Evolutionary conservation across 2,797 vertebrate genomes (phyloP), one percentile per base, ranked within the genome.

Genomic region (Pelodytes ibericus): DNA sequence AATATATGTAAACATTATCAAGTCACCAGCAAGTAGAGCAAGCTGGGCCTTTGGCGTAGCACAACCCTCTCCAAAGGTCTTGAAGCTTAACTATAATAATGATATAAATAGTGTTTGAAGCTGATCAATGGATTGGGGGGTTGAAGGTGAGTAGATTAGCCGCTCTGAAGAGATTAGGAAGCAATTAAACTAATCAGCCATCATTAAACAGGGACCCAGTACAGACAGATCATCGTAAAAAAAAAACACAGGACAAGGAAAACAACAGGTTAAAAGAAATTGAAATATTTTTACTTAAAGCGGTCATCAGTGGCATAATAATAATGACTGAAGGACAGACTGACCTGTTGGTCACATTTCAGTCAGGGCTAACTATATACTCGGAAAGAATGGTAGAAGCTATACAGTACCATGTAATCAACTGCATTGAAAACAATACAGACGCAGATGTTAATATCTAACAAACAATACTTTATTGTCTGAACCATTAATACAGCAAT

Each of bases 401-500:
- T n/a, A n/a, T n/a, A n/a, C n/a, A n/a, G n/a, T n/a, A n/a, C n/a
- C n/a, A n/a, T n/a, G n/a, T n/a, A n/a, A n/a, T n/a, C n/a, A n/a
- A n/a, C n/a, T n/a, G n/a, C n/a, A n/a, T n/a, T n/a, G n/a, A n/a
- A n/a, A n/a, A n/a, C n/a, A n/a, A n/a, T n/a, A n/a, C n/a, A 56
- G 13, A 56, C n/a, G 20, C 51, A 49, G 51, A n/a, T n/a, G n/a
- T n/a, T 27, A n/a, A n/a, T 67, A 67, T 9, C 36, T 59, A 61
- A 68, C 74, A 76, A 60, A 69, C 49, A 57, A 29, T 22, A 18
- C 11, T 67, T 68, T 68, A 75, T 67, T 75, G 33, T 53, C 24
- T 9, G 15, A 20, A 26, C 10, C 15, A 18, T 66, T 66, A 75
- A 68, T 25, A 56, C 51, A 24, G 44, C 61, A 56, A 70, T 70